Evolutionary conservation across 2,113 vertebrate genomes (phyloP).

Genomic region (Phalacrocorax brasilianus): DNA sequence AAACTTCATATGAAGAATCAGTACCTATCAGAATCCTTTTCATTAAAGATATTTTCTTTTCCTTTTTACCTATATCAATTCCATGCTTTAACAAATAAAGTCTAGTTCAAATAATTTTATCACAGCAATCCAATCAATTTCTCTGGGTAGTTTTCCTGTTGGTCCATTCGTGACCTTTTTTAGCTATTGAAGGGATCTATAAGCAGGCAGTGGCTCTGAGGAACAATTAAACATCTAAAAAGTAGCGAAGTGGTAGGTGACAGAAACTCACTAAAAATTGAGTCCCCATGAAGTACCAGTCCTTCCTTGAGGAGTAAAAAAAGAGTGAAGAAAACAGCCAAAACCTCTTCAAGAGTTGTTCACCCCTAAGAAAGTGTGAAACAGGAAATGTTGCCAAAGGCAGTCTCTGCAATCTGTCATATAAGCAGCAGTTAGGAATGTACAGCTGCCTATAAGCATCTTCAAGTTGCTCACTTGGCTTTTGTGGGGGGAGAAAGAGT

Average conservation of each 20-base stretch:
- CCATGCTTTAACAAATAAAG: not conserved
- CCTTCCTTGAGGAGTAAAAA: not conserved
- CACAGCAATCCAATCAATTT: not conserved
- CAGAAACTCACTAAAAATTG: not conserved
- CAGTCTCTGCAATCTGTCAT: conserved; percentile 28
- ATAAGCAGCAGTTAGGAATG: conserved; percentile 20
- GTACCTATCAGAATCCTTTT: not conserved
- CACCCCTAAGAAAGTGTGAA: conserved; percentile 2
- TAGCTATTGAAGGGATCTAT: not conserved
- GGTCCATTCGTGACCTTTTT: not conserved
- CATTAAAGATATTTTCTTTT: not conserved
- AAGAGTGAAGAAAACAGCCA: not conserved
- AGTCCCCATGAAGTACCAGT: not conserved
- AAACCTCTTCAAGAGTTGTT: not conserved
- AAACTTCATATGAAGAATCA: not conserved
- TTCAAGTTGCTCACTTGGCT: conserved; percentile 32
- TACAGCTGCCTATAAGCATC: conserved; percentile 32
- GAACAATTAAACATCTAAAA: not conserved
- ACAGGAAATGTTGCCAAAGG: conserved; percentile 24
- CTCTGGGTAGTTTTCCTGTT: not conserved
- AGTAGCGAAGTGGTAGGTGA: not conserved
- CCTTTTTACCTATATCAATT: not conserved
- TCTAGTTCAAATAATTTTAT: not conserved
- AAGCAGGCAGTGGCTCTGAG: not conserved
- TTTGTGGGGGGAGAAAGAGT: not conserved